phyloP scores from a whole-genome alignment of 1,140 invertebrate species.

The Pseudomyrmex flavicornis region DNA sequence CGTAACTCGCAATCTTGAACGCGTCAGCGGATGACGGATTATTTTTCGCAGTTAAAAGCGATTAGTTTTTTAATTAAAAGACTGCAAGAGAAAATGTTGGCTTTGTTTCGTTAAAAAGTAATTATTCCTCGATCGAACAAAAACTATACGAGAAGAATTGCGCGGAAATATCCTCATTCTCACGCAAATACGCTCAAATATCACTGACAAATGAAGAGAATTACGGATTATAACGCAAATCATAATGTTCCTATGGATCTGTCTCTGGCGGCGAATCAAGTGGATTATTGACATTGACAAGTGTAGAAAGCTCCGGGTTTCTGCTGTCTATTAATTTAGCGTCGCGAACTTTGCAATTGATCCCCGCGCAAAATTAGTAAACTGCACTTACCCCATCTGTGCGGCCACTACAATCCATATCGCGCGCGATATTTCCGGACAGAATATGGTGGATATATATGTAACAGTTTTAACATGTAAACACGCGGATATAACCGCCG shows the following conservation, averaged over 20 bases:
- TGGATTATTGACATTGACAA: constrained; percentile 11
- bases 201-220: too few species aligned
- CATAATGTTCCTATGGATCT: too few species aligned
- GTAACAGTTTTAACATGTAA: constrained; percentile 43
- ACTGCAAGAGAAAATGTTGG: neutral
- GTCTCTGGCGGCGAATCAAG: neutral
- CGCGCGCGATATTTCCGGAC: neutral
- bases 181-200: too few species aligned
- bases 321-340: constrained; percentile 16
- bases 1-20: constrained; percentile 27
- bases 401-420: neutral
- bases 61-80: neutral
- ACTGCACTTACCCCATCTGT: constrained; percentile 28
- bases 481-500: neutral
- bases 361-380: constrained; percentile 29
- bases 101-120: too few species aligned
- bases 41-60: neutral
- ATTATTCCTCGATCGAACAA: too few species aligned
- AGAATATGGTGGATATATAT: neutral
- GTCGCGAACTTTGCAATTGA: constrained; percentile 8
- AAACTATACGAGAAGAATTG: too few species aligned
- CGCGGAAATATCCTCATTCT: too few species aligned
- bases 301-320: neutral
- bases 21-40: neutral
- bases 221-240: too few species aligned